phyloP scores from a whole-genome alignment of 1,140 invertebrate species.

The Pogonus chalceus region DNA sequence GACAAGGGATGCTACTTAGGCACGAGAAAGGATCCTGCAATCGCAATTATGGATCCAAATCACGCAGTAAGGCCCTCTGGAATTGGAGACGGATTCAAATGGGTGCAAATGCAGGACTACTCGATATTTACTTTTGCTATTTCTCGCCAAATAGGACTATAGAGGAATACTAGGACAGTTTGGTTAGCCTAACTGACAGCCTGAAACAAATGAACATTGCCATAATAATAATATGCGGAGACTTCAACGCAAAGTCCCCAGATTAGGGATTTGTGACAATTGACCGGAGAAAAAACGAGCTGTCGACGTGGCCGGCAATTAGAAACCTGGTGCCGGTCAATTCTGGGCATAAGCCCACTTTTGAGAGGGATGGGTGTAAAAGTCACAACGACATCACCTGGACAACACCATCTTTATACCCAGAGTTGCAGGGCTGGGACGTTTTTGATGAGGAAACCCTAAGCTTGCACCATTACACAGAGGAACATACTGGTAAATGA shows the following conservation, averaged over 20 bases:
- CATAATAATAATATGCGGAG: conserved; percentile 14
- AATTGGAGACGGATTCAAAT: conserved; percentile 13
- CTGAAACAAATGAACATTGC: background rate
- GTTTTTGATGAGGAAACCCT: background rate
- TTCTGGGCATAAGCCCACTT: background rate
- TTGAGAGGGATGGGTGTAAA: background rate
- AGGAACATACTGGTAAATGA: too few species aligned
- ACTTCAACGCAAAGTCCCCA: conserved; percentile 19
- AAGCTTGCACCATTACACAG: background rate
- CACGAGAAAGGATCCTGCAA: background rate
- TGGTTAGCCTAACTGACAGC: background rate
- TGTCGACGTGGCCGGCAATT: conserved; percentile 18
- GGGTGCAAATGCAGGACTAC: conserved; percentile 9
- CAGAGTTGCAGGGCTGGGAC: background rate
- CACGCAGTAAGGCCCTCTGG: conserved; percentile 1
- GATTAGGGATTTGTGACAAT: conserved; percentile 19
- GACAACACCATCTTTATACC: background rate
- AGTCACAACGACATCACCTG: background rate
- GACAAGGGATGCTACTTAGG: background rate
- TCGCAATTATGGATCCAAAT: background rate
- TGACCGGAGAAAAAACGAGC: conserved; percentile 13
- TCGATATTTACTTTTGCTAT: conserved; percentile 19
- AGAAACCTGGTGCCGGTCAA: conserved; percentile 7
- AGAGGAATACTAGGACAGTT: background rate
- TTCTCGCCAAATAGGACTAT: conserved; percentile 16